A percentile compares a stretch with the other conserved stretches of the same genome.
Evolutionary conservation across 2,888 invertebrate genomes (phyloP).

Genomic region (Autographa pulchrina): DNA sequence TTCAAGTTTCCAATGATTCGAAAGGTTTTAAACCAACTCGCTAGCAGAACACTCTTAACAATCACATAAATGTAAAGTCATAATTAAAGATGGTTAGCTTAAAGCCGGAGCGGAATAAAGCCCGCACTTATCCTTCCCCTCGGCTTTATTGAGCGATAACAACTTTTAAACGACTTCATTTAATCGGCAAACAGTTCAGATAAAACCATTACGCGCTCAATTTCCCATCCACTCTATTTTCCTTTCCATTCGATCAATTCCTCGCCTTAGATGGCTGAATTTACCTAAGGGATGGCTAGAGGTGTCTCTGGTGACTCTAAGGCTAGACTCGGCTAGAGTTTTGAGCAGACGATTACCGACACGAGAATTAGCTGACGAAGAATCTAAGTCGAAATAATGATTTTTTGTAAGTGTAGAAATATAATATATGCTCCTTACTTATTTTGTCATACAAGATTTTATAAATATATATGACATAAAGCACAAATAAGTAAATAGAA

Average conservation of each 20-base stretch:
- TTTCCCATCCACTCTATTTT: constrained; percentile 36
- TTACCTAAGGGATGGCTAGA: not conserved
- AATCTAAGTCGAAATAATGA: not conserved
- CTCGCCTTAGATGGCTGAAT: constrained; percentile 7
- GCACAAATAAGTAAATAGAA: too few relatives aligned
- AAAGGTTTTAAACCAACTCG: not conserved
- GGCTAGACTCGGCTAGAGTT: not conserved
- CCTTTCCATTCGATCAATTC: constrained; percentile 30
- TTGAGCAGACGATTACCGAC: not conserved
- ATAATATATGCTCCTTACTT: too few relatives aligned
- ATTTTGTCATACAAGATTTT: too few relatives aligned
- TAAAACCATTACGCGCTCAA: constrained; percentile 51
- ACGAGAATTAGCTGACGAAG: not conserved
- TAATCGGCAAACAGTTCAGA: constrained; percentile 52
- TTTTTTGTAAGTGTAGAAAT: too few relatives aligned
- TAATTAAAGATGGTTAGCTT: constrained; percentile 7
- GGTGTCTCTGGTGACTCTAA: not conserved
- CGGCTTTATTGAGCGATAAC: constrained; percentile 36
- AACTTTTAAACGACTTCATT: constrained; percentile 54
- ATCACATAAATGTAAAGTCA: constrained; percentile 3
- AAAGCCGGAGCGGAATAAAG: not conserved
- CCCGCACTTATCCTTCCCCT: constrained; percentile 14
- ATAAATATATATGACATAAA: too few relatives aligned
- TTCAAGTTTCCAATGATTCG: not conserved
- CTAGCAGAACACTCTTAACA: not conserved